Base-by-base conservation (phyloP, 1,140 invertebrate species). In the Dolichoris vasculosae region DNA sequence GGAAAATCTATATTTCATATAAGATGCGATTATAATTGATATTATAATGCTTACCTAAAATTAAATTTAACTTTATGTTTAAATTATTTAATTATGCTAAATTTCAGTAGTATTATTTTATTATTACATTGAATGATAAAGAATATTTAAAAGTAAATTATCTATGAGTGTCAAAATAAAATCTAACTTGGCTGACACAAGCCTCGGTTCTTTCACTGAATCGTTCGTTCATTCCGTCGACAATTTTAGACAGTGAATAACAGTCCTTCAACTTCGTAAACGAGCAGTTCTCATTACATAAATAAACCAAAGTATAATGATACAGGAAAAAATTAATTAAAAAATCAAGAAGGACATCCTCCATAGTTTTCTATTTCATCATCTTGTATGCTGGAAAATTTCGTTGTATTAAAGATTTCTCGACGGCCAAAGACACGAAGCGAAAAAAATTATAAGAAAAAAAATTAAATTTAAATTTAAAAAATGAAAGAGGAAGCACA, bases 381-480 rank as follows among this genome's bases (percentile, higher is more conserved):
- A 67, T 7, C 1, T 9, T 15, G n/a, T 30, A 20, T 38, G 17
- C 67, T 1, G 32, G 20, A 32, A 51, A 82, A 73, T 75, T 75
- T 75, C 69, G 48, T 59, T 82, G 51, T 55, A 82, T 35, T 82
- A 30, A 82, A 73, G 64, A 69, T 81, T 40, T 9, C 48, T 32
- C 11, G 17, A 23, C 55, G 26, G 17, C 55, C 3, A 59, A 59
- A 23, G 4, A 20, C 55, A 20, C 26, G 55, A 4, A 59, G 55
- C 3, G 15, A 46, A 46, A 38, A 38, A 46, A n/a, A n/a, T 4
- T 20, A 23, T 26, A 23, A 38, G 11, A 23, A 13, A 59, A 59
- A 59, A 23, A 59, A 59, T 13, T 43, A 75, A 43, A 75, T 43
- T 38, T 26, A 67, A 55, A 67, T 26, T n/a, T 23, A 38, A 48